Evolutionary conservation across 2,888 invertebrate genomes (phyloP), one percentile per base, ranked within the genome.

Genomic region (Cryptus armator): DNA sequence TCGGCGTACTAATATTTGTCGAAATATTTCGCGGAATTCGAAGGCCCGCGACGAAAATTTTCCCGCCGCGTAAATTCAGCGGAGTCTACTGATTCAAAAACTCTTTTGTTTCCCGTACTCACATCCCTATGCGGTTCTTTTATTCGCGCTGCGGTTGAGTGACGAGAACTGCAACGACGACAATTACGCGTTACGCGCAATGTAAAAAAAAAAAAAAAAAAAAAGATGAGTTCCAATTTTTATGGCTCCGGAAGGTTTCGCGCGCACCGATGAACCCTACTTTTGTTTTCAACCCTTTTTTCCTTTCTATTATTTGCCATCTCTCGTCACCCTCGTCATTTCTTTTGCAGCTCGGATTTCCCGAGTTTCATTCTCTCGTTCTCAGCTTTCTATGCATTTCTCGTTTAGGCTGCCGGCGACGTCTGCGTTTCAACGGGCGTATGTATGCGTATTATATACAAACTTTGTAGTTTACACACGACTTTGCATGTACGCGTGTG

Each of bases 11-110:
- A 32, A 62, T 32, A 82, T 67, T 77, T 37, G 48, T 72, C 44
- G 56, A 77, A 82, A 82, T 62, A 62, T 72, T 81, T 12, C 82
- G 56, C 76, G 56, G 48, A 9, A 6, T 53, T 56, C 24, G 43
- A 56, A 9, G 48, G 72, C 67, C 46, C 19, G 32, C 66, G 53
- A 16, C 53, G 24, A 16, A 66, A 81, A 43, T 62, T 67, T 56
- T 16, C 66, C 48, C 48, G 12, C 56, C n/a, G 32, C 64, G 19
- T 66, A 43, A 67, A 72, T 67, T 51, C 32, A 37, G 56, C 56
- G 44, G n/a, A 43, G 24, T 46, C 46, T 19, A 56, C 48, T 53
- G 37, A 48, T 7, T 66, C 37, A 66, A 10, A 10, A 44, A 62
- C n/a, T 48, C 74, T 82, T 77, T 82, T 82, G 70, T 77, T 77